Base-by-base conservation (phyloP, 2,113 vertebrate species). In the Platichthys stellatus region DNA sequence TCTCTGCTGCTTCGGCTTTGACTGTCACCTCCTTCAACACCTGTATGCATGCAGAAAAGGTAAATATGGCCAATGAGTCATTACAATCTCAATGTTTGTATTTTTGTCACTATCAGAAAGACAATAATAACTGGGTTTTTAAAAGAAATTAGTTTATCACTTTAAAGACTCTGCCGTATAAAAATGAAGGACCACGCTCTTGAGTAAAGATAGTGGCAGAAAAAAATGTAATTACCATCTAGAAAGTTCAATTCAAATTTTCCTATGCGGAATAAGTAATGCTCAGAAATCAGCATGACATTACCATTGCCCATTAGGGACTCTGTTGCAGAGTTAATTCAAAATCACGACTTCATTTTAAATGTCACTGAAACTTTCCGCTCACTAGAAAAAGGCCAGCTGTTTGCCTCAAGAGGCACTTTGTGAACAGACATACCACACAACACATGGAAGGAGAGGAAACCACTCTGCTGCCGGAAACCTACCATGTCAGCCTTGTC, bases 21-120 rank as follows among this genome's bases (percentile, higher is more conserved):
- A 97, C 93, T 0, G 95, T 99, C 65, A 99, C 97, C 88, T 98
- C 97, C 87, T 97, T 98, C 75, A 99, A 85, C 31, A 99, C 97
- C 97, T 99, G 91, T 43, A 1, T 3, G 56, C 6, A 60, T 20
- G 61, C 9, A 72, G 5, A 62, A 21, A 49, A 49, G 17, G 20
- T 1, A 35, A 51, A 74, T 9, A 60, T 35, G 3, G 24, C 2
- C 4, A 7, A 3, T 20, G 49, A 47, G 45, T 13, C 45, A 13
- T 13, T 47, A 47, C 1, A 47, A 17, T 47, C 14, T 4, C 1
- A 47, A 47, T 47, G 0, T 0, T 43, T 43, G 2, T 43, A 43
- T 43, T 43, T 5, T 21, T 23, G 28, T 56, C 5, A 62, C 3
- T n/a, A 53, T 51, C 12, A 61, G 21, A 6, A 43, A 7, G 47